These are phyloP conservation scores for Manis crassicaudata DNA, from an alignment of 2,797 vertebrate species.

Conservation along the genomic window DNA sequence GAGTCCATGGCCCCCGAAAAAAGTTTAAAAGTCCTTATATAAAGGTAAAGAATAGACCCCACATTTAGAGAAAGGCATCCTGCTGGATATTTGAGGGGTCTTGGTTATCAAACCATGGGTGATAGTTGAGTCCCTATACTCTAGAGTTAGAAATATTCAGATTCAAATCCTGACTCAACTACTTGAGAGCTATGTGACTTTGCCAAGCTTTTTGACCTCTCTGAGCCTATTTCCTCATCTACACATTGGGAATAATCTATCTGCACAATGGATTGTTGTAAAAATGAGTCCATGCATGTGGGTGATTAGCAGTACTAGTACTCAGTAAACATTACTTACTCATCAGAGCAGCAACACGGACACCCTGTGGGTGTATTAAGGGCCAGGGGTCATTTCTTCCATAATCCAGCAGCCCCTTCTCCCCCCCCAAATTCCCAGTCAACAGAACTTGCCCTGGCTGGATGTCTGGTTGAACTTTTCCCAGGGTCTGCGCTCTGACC, in stretches of 20 bases:
- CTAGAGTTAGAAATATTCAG: neutral
- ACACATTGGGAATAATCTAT: neutral
- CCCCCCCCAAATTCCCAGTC: neutral
- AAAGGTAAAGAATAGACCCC: neutral
- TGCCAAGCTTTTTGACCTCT: neutral
- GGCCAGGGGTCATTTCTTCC: neutral
- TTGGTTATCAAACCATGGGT: neutral
- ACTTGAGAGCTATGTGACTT: neutral
- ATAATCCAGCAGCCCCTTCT: neutral
- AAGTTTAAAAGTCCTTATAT: accelerated
- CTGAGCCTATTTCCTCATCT: neutral
- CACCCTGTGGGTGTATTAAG: neutral
- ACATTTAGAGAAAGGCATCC: neutral
- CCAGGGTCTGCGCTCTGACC: neutral
- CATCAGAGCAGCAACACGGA: neutral
- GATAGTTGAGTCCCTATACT: neutral
- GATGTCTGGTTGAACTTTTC: too few relatives aligned
- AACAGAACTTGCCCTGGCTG: neutral
- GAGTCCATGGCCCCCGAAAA: neutral
- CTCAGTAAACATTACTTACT: neutral
- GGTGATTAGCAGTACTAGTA: neutral
- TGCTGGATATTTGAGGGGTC: neutral
- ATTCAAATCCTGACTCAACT: neutral
- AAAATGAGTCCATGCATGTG: neutral
- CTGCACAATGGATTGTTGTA: accelerated